Conservation (phyloP, 2,888 invertebrate genomes). For the Drosophila aldrichi region DNA sequence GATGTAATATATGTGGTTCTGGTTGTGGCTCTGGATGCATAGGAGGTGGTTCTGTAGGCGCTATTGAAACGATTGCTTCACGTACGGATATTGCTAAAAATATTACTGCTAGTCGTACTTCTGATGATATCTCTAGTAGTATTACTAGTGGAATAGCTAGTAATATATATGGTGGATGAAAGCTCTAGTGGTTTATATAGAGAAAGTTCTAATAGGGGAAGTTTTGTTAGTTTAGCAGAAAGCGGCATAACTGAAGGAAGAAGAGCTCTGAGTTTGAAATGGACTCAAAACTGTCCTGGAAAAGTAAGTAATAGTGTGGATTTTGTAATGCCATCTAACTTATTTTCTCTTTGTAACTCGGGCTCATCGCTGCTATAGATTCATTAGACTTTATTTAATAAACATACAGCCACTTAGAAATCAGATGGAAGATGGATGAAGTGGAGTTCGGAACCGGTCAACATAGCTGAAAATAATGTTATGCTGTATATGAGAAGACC, state of each 20-base stretch:
- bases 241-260: neutral
- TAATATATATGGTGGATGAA: too few species aligned
- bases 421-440: neutral
- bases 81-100: too few species aligned
- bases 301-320: neutral
- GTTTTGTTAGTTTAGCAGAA: too few species aligned
- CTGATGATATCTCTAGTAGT: neutral
- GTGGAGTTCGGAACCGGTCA: neutral
- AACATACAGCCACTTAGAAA: neutral
- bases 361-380: neutral
- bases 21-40: too few species aligned
- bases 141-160: too few species aligned
- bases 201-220: too few species aligned
- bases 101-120: neutral
- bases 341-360: neutral
- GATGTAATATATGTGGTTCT: too few species aligned
- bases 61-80: too few species aligned
- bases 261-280: neutral
- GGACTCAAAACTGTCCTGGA: neutral
- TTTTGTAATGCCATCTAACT: neutral
- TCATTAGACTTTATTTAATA: neutral
- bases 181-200: too few species aligned
- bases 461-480: neutral
- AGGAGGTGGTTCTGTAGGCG: too few species aligned
- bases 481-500: neutral